These are phyloP conservation scores for Ophion ellenae DNA, from an alignment of 2,888 invertebrate species.

Conservation along the genomic window DNA sequence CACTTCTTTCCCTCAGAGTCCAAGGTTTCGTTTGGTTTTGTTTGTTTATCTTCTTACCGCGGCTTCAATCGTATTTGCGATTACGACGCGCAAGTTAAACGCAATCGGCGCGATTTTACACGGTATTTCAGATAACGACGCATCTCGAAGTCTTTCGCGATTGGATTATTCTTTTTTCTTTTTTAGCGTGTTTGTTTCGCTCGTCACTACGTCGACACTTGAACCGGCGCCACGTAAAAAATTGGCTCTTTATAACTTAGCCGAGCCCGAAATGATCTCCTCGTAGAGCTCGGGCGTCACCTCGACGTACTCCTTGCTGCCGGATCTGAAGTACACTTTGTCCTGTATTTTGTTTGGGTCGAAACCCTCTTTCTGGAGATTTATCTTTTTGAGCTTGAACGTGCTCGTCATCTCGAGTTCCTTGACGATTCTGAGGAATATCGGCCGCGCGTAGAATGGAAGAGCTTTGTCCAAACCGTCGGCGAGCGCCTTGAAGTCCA, in stretches of 20 bases:
- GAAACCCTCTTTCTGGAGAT: conserved; percentile 87
- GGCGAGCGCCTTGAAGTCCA: conserved; percentile 83
- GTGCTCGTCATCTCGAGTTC: conserved; percentile 88
- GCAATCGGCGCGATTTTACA: conserved; percentile 56
- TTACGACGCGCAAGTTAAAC: conserved; percentile 57
- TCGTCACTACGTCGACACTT: conserved; percentile 45
- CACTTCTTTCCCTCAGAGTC: conserved; percentile 21
- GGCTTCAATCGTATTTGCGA: conserved; percentile 38
- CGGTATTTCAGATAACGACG: conserved; percentile 41
- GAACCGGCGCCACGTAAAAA: conserved; percentile 19
- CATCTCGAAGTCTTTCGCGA: conserved; percentile 47
- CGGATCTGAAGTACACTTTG: conserved; percentile 84
- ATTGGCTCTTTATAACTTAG: conserved; percentile 78
- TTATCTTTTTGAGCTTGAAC: conserved; percentile 88
- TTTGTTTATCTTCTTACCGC: conserved; percentile 59
- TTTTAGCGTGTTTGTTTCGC: conserved; percentile 1
- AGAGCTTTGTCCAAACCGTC: conserved; percentile 84
- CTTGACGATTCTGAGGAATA: conserved; percentile 86
- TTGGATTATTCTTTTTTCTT: conserved; percentile 24
- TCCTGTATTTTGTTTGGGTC: conserved; percentile 85
- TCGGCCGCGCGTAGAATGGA: conserved; percentile 87
- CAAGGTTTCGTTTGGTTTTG: conserved; percentile 28
- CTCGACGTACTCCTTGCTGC: conserved; percentile 87
- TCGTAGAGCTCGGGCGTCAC: conserved; percentile 85
- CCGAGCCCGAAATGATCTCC: conserved; percentile 84